Evolutionary conservation across 2,888 invertebrate genomes (phyloP).

Genomic region (Lucinisca nassula): DNA sequence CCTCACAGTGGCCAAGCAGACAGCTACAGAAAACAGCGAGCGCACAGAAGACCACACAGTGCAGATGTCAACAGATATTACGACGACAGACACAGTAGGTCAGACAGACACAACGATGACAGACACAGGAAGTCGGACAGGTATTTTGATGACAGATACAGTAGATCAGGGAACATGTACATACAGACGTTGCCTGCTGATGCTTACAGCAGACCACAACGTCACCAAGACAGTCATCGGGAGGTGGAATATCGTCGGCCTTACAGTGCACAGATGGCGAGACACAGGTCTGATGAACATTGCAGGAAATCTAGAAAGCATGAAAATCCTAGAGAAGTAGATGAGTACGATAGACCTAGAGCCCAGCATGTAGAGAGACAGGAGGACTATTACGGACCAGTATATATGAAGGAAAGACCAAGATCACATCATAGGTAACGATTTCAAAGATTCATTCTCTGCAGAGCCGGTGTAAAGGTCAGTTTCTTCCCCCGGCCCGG

Average conservation of each 20-base stretch:
- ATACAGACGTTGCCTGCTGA: not conserved
- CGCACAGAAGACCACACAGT: not conserved
- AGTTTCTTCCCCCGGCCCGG: too few species aligned
- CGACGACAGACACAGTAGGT: not conserved
- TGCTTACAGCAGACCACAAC: not conserved
- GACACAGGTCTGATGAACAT: not conserved
- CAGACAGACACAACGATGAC: not conserved
- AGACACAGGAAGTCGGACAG: not conserved
- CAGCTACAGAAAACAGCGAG: not conserved
- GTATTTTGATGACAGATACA: not conserved
- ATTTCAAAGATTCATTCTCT: too few species aligned
- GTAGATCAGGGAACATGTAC: not conserved
- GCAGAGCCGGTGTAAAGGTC: too few species aligned
- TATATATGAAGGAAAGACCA: not conserved
- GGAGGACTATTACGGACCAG: not conserved
- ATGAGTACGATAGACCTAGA: not conserved
- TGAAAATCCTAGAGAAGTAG: not conserved
- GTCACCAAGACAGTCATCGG: not conserved
- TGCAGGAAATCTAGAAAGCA: not conserved
- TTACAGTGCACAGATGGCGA: not conserved
- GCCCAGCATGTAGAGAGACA: not conserved
- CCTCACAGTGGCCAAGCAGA: slow-evolving; percentile 14
- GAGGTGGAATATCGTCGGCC: not conserved
- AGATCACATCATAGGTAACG: not conserved
- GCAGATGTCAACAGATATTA: too few species aligned